A percentile compares a stretch with the other conserved stretches of the same genome.
phyloP scores from a whole-genome alignment of 1,140 invertebrate genomes.

The Sesamia nonagrioides region DNA sequence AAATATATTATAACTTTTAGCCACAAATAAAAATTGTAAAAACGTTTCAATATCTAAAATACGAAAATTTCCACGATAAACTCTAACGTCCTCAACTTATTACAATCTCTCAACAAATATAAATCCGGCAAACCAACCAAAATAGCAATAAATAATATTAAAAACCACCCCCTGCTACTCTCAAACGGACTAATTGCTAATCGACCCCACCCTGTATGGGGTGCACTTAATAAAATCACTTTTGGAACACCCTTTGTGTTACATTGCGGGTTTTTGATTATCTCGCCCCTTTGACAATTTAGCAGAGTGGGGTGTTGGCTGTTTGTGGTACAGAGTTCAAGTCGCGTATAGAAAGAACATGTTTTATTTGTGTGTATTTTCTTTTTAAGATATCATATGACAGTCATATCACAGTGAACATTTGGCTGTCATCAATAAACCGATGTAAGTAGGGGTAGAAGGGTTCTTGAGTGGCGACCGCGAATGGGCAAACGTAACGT shows the following conservation, averaged over 20 bases:
- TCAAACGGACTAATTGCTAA: conserved; percentile 35
- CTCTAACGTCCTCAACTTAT: background rate
- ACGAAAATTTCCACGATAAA: background rate
- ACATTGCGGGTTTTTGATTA: conserved; percentile 43
- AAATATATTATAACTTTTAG: too few species aligned
- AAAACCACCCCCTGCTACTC: background rate
- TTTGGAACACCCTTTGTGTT: conserved; percentile 41
- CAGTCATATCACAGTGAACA: too few species aligned
- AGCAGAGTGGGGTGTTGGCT: background rate
- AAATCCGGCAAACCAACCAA: background rate
- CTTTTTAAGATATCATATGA: too few species aligned
- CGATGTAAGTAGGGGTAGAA: too few species aligned
- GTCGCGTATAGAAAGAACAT: background rate
- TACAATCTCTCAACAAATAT: background rate
- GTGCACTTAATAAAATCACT: conserved; percentile 49
- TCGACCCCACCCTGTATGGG: conserved; percentile 36
- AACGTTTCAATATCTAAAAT: too few species aligned
- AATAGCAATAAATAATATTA: conserved; percentile 40
- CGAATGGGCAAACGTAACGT: too few species aligned
- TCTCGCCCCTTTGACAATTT: background rate
- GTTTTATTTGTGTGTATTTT: too few species aligned
- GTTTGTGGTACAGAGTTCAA: background rate
- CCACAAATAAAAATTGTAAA: too few species aligned
- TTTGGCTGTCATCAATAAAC: too few species aligned
- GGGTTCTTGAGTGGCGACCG: too few species aligned